Evolutionary conservation across 2,113 vertebrate species (phyloP).

Genomic region (Rhizomys pruinosus): DNA sequence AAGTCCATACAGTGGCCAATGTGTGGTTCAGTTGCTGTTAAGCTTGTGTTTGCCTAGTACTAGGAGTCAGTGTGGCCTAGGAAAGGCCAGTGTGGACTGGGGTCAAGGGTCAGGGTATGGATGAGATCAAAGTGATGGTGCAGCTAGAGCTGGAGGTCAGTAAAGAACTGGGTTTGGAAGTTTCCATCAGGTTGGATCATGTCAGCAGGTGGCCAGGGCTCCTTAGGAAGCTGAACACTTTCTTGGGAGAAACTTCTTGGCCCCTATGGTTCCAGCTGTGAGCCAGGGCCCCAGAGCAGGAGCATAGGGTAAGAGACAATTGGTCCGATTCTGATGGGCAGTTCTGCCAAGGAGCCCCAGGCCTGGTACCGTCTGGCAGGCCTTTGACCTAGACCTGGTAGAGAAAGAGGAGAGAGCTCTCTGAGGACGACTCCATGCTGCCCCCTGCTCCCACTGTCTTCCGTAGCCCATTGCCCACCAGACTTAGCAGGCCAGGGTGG

Average conservation of each 20-base stretch:
- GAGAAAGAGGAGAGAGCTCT: not conserved
- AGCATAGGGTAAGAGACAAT: not conserved
- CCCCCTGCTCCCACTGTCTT: rapidly evolving
- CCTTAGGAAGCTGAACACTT: not conserved
- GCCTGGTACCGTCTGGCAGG: not conserved
- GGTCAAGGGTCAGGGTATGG: not conserved
- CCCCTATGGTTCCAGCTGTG: not conserved
- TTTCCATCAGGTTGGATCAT: not conserved
- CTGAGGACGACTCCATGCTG: not conserved
- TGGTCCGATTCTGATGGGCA: no score
- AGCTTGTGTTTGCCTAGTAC: not conserved
- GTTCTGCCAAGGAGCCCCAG: not conserved
- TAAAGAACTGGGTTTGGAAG: not conserved
- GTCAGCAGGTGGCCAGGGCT: not conserved
- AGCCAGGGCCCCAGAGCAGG: not conserved
- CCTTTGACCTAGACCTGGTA: not conserved
- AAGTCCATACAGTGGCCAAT: not conserved
- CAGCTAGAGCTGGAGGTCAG: not conserved
- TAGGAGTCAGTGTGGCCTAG: not conserved
- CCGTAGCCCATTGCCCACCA: no score
- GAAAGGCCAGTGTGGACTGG: not conserved
- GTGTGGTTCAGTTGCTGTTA: not conserved
- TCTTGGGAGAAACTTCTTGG: not conserved
- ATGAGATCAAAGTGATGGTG: not conserved
- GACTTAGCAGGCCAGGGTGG: not conserved